Conservation (phyloP, 2,797 vertebrate species). For the Ptychobarbus kaznakovi region DNA sequence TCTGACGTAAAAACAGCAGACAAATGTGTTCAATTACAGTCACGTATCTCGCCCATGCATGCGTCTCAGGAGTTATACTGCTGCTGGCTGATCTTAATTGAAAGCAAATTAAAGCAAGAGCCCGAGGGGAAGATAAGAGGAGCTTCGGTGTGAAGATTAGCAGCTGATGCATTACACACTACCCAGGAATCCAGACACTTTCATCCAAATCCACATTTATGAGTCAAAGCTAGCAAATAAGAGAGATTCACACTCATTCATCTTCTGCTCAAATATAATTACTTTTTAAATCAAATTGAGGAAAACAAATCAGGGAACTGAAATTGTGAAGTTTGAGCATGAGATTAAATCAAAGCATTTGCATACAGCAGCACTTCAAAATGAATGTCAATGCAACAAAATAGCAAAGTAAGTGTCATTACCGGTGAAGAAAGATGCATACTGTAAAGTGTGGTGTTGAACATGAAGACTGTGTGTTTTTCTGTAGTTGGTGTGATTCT, state of each 20-base stretch:
- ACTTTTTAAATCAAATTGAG: background rate
- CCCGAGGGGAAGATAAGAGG: slow-evolving; percentile 44
- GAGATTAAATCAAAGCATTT: background rate
- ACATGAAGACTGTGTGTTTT: too few species aligned
- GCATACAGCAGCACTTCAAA: background rate
- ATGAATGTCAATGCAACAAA: background rate
- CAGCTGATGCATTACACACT: slow-evolving; percentile 35
- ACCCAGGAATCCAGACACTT: slow-evolving; percentile 24
- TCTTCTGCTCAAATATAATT: background rate
- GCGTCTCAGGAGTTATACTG: background rate
- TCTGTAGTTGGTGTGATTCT: background rate
- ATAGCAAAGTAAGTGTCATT: background rate
- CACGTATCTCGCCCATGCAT: background rate
- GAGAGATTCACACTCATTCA: background rate
- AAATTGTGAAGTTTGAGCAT: background rate
- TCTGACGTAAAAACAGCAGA: slow-evolving; percentile 47
- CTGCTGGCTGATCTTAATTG: slow-evolving; percentile 33
- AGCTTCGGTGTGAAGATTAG: slow-evolving; percentile 33
- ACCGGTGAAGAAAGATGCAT: background rate
- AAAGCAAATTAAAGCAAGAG: slow-evolving; percentile 49
- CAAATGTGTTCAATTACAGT: slow-evolving; percentile 42
- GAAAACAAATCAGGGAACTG: background rate
- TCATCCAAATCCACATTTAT: background rate
- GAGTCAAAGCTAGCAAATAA: background rate
- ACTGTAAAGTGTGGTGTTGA: too few species aligned